Evolutionary conservation across 2,888 invertebrate genomes (phyloP), one percentile per base, ranked within the genome.

Genomic region (Ecdyonurus torrentis): DNA sequence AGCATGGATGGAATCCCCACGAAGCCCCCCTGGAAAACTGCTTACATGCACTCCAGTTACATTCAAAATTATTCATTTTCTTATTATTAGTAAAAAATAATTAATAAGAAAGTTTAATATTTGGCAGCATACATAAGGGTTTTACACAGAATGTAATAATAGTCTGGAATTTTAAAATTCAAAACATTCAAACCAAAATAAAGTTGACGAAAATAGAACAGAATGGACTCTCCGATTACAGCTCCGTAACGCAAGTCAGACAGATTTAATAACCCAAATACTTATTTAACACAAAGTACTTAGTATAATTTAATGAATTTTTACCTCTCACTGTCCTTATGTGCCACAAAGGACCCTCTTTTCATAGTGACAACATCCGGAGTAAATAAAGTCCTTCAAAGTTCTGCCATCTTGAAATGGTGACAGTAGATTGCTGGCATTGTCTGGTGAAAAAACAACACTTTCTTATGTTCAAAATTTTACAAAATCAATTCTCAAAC

Each of bases 381-480:
- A 79, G 82, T 81, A 79, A 77, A 76, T 81, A 82, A 81, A 81
- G 79, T 80, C 80, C 80, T 80, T 83, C 82, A 83, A 82, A 81
- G 81, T 79, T 81, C 84, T 83, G 83, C 83, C 84, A 84, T 84
- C 82, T 84, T 84, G 84, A 78, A 79, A 64, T 62, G 61, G 61
- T 64, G 65, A 64, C 65, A 63, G 63, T 61, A 63, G 65, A 64
- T 63, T 66, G 63, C 63, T 63, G 64, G 61, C 63, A 64, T 58
- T 65, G 63, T 61, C 62, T 61, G 60, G 60, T 60, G 61, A 60
- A 64, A 64, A 64, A 65, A 63, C 63, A 61, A 65, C 63, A 52
- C 37, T 37, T 37, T 37, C 37, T 37, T 15, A n/a, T 37, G 37
- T 37, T 37, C 37, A 10, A 37, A 37, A 37, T 15, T 5, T 37